Percentiles rank a stretch among this genome's conserved stretches.
phyloP scores from a whole-genome alignment of 2,113 vertebrate species.

The Ochotona princeps region DNA sequence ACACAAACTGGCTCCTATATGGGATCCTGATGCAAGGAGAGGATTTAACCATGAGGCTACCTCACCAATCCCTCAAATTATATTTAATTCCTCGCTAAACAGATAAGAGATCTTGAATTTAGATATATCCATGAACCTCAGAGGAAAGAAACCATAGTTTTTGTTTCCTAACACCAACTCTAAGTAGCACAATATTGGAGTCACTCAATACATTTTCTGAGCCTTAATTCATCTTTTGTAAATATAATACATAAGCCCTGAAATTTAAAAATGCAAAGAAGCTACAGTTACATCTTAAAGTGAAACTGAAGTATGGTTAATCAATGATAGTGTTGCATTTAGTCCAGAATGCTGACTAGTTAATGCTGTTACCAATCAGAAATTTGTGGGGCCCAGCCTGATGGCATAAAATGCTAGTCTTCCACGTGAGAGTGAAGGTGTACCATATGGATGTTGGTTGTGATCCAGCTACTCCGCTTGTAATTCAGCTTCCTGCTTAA shows the following conservation, averaged over 20 bases:
- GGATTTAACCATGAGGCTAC: too few relatives aligned
- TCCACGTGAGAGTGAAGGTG: too few relatives aligned
- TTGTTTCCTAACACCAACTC: neutral
- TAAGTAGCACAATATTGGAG: neutral
- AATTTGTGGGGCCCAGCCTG: neutral
- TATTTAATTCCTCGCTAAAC: neutral
- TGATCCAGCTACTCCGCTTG: too few relatives aligned
- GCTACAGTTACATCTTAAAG: neutral
- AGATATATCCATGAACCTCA: neutral
- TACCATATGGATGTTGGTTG: too few relatives aligned
- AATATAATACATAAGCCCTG: neutral
- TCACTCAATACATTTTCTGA: neutral
- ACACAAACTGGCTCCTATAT: too few relatives aligned
- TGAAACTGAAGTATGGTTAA: neutral
- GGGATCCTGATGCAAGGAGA: too few relatives aligned
- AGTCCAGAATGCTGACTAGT: neutral
- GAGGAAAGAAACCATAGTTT: neutral
- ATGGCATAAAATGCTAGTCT: too few relatives aligned
- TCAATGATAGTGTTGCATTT: neutral
- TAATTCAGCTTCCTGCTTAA: too few relatives aligned
- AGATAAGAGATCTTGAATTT: neutral
- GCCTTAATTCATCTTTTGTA: neutral
- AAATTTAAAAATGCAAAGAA: constrained; percentile 11
- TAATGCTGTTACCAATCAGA: neutral
- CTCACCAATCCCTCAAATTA: neutral